These are phyloP conservation scores for Drosophila mimica DNA, from an alignment of 2,888 invertebrate genomes.

Conservation along the genomic window DNA sequence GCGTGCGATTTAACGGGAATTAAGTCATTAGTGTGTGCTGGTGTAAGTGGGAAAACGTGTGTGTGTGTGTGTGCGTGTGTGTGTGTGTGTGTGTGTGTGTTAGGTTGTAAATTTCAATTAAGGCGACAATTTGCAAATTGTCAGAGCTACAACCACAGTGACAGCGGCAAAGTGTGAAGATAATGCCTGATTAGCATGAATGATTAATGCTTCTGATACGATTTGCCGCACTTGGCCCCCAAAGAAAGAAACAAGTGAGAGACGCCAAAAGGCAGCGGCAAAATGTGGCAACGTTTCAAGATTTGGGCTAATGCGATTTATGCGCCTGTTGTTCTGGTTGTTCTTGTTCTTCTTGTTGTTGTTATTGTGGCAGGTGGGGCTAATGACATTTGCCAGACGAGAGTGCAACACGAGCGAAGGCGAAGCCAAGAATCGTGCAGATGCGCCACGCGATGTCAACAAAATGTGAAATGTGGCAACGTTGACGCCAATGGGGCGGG, in stretches of 20 bases:
- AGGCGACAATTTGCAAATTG: conserved; percentile 77
- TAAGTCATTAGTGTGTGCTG: conserved; percentile 66
- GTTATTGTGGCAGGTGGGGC: conserved; percentile 56
- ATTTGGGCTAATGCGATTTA: conserved; percentile 78
- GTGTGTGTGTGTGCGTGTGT: neutral
- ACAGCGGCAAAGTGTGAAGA: conserved; percentile 66
- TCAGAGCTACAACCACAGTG: conserved; percentile 34
- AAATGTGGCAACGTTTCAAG: conserved; percentile 48
- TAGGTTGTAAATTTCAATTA: conserved; percentile 68
- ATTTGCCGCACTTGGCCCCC: conserved; percentile 48
- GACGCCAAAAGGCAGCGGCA: conserved; percentile 18
- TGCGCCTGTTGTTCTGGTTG: conserved; percentile 22
- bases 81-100: conserved; percentile 8
- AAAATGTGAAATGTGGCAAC: conserved; percentile 50
- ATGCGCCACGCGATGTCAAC: conserved; percentile 64
- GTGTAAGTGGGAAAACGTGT: conserved; percentile 4
- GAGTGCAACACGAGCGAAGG: conserved; percentile 37
- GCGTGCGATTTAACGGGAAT: conserved; percentile 71
- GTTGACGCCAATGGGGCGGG: conserved; percentile 27
- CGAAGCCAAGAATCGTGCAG: conserved; percentile 48
- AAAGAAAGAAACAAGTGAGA: conserved; percentile 6
- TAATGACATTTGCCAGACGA: conserved; percentile 72
- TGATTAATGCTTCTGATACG: conserved; percentile 60
- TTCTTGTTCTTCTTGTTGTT: conserved; percentile 7
- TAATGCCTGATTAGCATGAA: conserved; percentile 75